Evolutionary conservation across 2,888 invertebrate species (phyloP).

Genomic region (Helleia helle): DNA sequence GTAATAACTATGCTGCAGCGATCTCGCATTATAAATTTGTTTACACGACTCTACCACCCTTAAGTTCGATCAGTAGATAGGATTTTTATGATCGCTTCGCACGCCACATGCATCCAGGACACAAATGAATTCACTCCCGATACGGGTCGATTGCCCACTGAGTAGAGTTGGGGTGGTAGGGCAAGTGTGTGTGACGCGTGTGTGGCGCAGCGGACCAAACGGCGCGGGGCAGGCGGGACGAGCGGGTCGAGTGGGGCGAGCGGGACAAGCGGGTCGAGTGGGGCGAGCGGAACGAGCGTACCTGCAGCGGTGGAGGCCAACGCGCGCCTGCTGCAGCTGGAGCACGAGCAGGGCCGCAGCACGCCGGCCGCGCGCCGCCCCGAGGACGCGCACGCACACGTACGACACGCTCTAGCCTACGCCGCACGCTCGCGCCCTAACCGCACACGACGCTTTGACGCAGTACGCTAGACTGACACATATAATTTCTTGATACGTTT

Average conservation of each 20-base stretch:
- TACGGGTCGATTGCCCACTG: no score
- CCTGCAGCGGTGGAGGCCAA: constrained; percentile 28
- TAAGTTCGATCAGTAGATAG: constrained; percentile 9
- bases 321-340: constrained; percentile 63
- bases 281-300: constrained; percentile 17
- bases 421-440: not conserved
- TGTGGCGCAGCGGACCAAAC: constrained; percentile 31
- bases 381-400: constrained; percentile 30
- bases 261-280: constrained; percentile 22
- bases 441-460: no score
- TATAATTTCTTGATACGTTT: no score
- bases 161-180: constrained; percentile 17
- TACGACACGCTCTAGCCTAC: constrained; percentile 11
- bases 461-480: no score
- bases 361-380: constrained; percentile 49
- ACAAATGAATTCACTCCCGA: no score
- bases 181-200: constrained; percentile 25
- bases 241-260: constrained; percentile 25
- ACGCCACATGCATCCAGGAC: constrained; percentile 8
- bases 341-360: constrained; percentile 67
- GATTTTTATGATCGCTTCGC: constrained; percentile 10
- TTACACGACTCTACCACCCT: constrained; percentile 15
- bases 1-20: constrained; percentile 1
- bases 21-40: no score
- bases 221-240: constrained; percentile 27